These are phyloP conservation scores for Synanthedon vespiformis DNA, from an alignment of 2,888 invertebrate species.

Conservation along the genomic window DNA sequence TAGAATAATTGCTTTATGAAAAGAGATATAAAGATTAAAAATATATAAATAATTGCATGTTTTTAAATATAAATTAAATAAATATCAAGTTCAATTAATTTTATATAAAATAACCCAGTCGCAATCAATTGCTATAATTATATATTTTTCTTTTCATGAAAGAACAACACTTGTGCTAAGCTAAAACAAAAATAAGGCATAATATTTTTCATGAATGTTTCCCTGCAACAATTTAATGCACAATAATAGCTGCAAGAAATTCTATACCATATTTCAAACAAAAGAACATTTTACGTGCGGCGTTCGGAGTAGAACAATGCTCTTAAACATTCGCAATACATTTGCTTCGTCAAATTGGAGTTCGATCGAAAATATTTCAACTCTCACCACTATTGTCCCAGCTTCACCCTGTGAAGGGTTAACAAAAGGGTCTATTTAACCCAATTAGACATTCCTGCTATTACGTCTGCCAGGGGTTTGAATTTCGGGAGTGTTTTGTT, in stretches of 20 bases:
- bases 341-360: not conserved
- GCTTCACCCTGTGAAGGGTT: slow-evolving; percentile 11
- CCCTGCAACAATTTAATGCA: too few relatives aligned
- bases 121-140: too few relatives aligned
- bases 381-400: slow-evolving; percentile 13
- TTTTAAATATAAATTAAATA: too few relatives aligned
- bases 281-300: not conserved
- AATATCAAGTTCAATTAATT: too few relatives aligned
- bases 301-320: not conserved
- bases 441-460: slow-evolving; percentile 21
- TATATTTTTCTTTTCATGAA: too few relatives aligned
- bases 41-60: too few relatives aligned
- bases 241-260: not conserved
- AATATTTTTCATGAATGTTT: too few relatives aligned
- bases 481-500: slow-evolving; percentile 7
- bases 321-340: not conserved
- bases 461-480: slow-evolving; percentile 11
- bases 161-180: too few relatives aligned
- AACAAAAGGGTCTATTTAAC: slow-evolving; percentile 18
- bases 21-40: too few relatives aligned
- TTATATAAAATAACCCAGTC: too few relatives aligned
- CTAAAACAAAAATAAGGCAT: too few relatives aligned
- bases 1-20: too few relatives aligned
- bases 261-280: not conserved
- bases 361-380: slow-evolving; percentile 14